phyloP scores from a whole-genome alignment of 1,140 invertebrate genomes.

The Agrilus planipennis region DNA sequence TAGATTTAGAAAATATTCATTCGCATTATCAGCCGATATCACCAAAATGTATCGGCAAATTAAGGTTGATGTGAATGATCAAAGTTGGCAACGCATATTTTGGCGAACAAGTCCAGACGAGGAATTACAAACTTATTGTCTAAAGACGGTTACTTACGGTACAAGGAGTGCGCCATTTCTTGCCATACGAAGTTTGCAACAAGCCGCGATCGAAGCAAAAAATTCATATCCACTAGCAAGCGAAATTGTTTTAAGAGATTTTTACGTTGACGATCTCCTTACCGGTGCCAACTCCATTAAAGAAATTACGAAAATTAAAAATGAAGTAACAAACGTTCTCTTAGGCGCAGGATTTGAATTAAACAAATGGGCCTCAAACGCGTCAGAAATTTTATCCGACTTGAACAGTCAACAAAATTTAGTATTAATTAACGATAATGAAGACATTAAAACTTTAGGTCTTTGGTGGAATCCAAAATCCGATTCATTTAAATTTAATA shows the following conservation, averaged over 20 bases:
- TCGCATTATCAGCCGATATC: constrained; percentile 13
- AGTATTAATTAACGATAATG: too few species aligned
- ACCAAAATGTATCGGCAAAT: constrained; percentile 24
- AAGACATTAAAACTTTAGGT: too few species aligned
- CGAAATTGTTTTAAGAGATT: background rate
- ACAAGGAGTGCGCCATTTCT: constrained; percentile 5
- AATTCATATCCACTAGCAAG: background rate
- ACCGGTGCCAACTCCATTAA: background rate
- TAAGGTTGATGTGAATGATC: constrained; percentile 13
- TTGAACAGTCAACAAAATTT: too few species aligned
- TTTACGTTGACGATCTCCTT: constrained; percentile 1
- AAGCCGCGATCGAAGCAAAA: constrained; percentile 3
- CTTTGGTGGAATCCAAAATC: too few species aligned
- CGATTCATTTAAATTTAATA: too few species aligned
- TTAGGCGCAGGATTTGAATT: background rate
- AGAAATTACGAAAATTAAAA: constrained; percentile 9
- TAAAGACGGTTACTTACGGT: constrained; percentile 1
- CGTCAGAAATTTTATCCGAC: too few species aligned
- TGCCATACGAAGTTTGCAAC: constrained; percentile 7
- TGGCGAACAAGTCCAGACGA: constrained; percentile 16
- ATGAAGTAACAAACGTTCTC: background rate
- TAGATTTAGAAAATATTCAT: constrained; percentile 26
- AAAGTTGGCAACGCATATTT: constrained; percentile 15
- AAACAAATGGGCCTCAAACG: background rate
- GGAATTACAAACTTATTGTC: constrained; percentile 17